Conservation (phyloP, 2,113 vertebrate species). For the Platichthys stellatus region DNA sequence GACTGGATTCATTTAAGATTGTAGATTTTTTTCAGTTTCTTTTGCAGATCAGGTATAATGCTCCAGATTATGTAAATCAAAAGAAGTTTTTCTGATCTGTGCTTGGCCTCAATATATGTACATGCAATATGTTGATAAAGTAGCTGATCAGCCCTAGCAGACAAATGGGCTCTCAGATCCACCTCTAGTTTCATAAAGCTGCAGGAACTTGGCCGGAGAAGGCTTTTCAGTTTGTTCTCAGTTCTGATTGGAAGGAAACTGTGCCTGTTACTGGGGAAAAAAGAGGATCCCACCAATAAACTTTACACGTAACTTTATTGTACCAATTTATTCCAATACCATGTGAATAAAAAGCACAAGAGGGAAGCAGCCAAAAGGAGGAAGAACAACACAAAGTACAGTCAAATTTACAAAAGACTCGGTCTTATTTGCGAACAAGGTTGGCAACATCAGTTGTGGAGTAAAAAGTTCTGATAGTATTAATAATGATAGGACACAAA, state of each 20-base stretch:
- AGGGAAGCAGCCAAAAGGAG: conserved; percentile 56
- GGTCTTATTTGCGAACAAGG: conserved; percentile 26
- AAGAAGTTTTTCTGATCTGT: too few species aligned
- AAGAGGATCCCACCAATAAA: not conserved
- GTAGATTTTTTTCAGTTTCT: too few species aligned
- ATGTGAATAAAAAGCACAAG: conserved; percentile 57
- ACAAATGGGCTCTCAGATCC: too few species aligned
- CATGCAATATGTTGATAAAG: too few species aligned
- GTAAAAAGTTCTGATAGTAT: conserved; percentile 31
- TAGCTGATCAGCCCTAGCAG: too few species aligned
- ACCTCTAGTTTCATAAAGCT: too few species aligned
- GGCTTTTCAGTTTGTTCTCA: too few species aligned
- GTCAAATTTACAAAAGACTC: conserved; percentile 55
- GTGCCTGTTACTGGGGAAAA: not conserved
- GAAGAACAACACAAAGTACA: conserved; percentile 57
- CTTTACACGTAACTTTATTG: conserved; percentile 72
- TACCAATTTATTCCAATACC: conserved; percentile 56
- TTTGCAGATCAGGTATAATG: too few species aligned
- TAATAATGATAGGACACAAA: conserved; percentile 33
- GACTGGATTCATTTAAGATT: too few species aligned
- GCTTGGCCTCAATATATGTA: too few species aligned
- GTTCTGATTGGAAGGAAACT: not conserved
- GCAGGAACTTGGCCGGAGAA: too few species aligned
- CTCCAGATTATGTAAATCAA: too few species aligned
- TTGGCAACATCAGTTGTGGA: conserved; percentile 26